These are phyloP conservation scores for Cynopterus brachyotis DNA, from an alignment of 2,113 vertebrate species.

Conservation along the genomic window DNA sequence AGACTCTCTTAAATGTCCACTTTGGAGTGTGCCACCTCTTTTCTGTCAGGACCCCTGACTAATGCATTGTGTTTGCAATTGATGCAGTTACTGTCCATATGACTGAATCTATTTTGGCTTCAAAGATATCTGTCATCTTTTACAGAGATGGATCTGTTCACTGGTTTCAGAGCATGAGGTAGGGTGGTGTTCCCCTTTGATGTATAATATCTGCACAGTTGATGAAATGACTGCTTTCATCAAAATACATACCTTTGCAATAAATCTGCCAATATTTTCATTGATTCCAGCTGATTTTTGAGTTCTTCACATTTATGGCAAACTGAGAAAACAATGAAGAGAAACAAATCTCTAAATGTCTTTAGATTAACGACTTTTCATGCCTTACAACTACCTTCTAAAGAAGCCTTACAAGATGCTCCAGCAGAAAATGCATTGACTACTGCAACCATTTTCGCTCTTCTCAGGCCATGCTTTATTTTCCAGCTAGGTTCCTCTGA, in stretches of 20 bases:
- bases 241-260: background rate
- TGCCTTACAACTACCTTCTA: background rate
- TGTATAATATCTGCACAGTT: background rate
- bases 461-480: background rate
- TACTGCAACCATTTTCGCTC: background rate
- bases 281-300: background rate
- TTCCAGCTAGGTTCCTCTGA: background rate
- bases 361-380: background rate
- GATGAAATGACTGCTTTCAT: background rate
- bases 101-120: background rate
- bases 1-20: background rate
- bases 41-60: background rate
- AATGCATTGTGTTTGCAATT: background rate
- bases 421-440: background rate
- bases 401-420: background rate
- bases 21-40: background rate
- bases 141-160: background rate
- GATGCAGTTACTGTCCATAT: background rate
- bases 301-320: background rate
- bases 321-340: background rate
- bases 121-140: background rate
- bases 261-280: background rate
- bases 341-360: background rate
- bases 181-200: background rate
- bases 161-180: background rate